phyloP scores from a whole-genome alignment of 2,113 vertebrate species.

The Stercorarius parasiticus region DNA sequence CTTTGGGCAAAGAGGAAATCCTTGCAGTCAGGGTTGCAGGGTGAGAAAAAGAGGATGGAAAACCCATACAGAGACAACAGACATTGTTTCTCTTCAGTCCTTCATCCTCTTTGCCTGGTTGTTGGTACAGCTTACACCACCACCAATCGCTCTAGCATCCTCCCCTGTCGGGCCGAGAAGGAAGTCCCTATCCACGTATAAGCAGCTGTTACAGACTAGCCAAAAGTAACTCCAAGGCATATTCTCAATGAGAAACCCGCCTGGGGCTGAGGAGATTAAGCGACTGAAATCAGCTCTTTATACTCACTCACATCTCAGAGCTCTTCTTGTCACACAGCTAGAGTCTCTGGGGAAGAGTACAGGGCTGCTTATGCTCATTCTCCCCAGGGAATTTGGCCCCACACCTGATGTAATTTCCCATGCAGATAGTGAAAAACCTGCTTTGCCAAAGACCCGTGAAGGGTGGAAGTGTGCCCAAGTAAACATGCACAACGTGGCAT shows the following conservation, averaged over 20 bases:
- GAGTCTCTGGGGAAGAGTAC: neutral
- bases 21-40: neutral
- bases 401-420: neutral
- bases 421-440: neutral
- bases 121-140: neutral
- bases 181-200: neutral
- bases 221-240: conserved; percentile 23
- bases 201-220: neutral
- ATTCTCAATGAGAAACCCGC: conserved; percentile 11
- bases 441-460: neutral
- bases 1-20: neutral
- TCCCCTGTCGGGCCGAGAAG: neutral
- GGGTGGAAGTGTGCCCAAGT: neutral
- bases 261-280: neutral
- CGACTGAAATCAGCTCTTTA: conserved; percentile 14
- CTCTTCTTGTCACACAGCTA: neutral
- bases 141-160: neutral
- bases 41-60: neutral
- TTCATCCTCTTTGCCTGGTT: neutral
- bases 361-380: neutral
- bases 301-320: neutral
- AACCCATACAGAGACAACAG: neutral
- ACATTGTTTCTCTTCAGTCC: neutral
- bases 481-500: neutral
- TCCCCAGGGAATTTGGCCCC: neutral